These are phyloP conservation scores for Rhyacophila evoluta DNA, from an alignment of 2,888 invertebrate genomes.

Conservation along the genomic window DNA sequence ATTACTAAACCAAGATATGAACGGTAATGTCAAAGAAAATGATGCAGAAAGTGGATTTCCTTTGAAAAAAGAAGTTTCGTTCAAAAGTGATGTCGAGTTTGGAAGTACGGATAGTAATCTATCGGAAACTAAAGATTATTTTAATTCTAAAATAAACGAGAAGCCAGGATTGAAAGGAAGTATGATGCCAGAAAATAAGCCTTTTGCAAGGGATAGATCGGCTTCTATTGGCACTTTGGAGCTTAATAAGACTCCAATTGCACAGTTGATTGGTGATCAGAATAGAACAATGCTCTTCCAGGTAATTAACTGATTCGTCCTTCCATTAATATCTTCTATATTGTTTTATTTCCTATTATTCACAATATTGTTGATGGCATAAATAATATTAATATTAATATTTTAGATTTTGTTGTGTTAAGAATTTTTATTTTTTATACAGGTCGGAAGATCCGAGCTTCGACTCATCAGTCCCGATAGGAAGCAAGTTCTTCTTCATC, in stretches of 20 bases:
- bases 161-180: constrained; percentile 29
- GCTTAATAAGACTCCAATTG: constrained; percentile 63
- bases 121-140: constrained; percentile 35
- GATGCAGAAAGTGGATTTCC: not conserved
- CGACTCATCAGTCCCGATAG: constrained; percentile 93
- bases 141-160: constrained; percentile 29
- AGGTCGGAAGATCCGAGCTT: constrained; percentile 88
- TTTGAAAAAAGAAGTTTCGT: not conserved
- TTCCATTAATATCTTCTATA: not conserved
- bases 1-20: not conserved
- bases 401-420: too few species aligned
- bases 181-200: constrained; percentile 63
- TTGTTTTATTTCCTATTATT: too few species aligned
- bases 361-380: too few species aligned
- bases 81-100: not conserved
- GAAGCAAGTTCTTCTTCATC: constrained; percentile 89
- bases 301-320: constrained; percentile 72
- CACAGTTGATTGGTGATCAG: constrained; percentile 74
- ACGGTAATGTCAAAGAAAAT: not conserved
- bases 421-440: constrained; percentile 56
- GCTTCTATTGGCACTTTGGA: constrained; percentile 73
- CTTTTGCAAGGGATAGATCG: constrained; percentile 70
- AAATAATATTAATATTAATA: too few species aligned
- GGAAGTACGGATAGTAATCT: constrained; percentile 31
- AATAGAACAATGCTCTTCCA: constrained; percentile 95